A percentile compares a stretch with the other conserved stretches of the same genome.
These are phyloP conservation scores for Podabrus alpinus DNA, from an alignment of 2,888 invertebrate genomes.

Conservation along the genomic window DNA sequence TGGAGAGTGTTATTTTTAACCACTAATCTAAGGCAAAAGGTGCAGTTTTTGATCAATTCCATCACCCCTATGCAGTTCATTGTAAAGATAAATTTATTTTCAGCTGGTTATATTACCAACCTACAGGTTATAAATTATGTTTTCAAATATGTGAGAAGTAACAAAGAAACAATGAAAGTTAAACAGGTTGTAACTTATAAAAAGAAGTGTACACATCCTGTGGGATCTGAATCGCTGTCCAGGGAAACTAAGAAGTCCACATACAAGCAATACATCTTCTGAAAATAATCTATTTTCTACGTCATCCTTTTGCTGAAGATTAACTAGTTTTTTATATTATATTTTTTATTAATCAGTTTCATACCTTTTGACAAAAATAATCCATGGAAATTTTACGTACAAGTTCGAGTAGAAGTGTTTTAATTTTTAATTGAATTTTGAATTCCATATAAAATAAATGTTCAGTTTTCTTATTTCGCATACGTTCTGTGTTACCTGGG, in stretches of 20 bases:
- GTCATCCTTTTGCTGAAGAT: not conserved
- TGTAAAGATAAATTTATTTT: not conserved
- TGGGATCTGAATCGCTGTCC: not conserved
- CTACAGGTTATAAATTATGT: not conserved
- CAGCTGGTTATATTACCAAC: not conserved
- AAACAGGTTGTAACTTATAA: not conserved
- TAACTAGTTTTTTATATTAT: not conserved
- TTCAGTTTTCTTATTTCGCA: no score
- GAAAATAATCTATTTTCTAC: not conserved
- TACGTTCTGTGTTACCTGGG: no score
- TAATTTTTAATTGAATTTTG: no score
- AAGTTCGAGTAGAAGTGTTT: not conserved
- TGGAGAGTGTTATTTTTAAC: not conserved
- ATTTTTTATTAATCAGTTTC: not conserved
- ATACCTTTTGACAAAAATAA: not conserved
- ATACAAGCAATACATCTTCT: not conserved
- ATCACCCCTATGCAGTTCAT: not conserved
- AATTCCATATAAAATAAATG: no score
- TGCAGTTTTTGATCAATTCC: not conserved
- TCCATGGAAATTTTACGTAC: not conserved
- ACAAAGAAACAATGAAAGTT: not conserved
- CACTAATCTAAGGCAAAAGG: not conserved
- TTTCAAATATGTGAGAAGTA: not conserved
- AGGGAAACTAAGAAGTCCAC: not conserved
- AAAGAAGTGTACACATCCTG: not conserved